Base-by-base conservation (phyloP, 2,888 invertebrate species). In the Anoncus sp. region DNA sequence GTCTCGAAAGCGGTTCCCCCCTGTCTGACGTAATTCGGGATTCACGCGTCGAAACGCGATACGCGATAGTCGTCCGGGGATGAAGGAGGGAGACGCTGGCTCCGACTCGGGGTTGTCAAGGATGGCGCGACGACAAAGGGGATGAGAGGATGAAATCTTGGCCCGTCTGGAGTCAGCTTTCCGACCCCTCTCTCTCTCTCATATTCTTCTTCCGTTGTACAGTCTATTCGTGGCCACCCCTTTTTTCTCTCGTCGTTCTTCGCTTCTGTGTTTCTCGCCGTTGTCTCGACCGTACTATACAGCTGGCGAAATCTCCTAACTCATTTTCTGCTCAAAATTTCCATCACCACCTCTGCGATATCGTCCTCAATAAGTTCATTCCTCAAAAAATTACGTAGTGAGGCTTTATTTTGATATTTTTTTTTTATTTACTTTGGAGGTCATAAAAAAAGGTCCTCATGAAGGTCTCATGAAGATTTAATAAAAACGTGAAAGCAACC, bases 141-240 rank as follows among this genome's bases (percentile, higher is more conserved):
- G 49, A 62, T 31, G 78, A 63, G 78, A 63, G 71, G 62, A 16
- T 71, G 71, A 75, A 78, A 78, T 78, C 78, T 78, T 78, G 74
- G 78, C 78, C 71, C 78, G 78, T 78, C 71, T 75, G 71, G 67
- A 75, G 71, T 75, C 75, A 78, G 78, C 78, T 78, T 75, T 72
- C 78, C 78, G 49, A 66, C 71, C 62, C 75, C 66, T 67, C 74
- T 70, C 51, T n/a, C 40, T 47, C 40, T 12, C 49, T 38, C 49
- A 49, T 62, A 74, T 75, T 62, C 70, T 62, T 59, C 59, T 10
- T 59, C 67, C 40, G 20, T 22, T 43, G 5, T 18, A 16, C 3
- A 27, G 20, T 40, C 22, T 65, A 66, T 24, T 24, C 38, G 16
- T 31, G 16, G 22, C 38, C 14, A 9, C 1, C 57, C 27, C 45